A percentile compares a stretch with the other conserved stretches of the same genome.
Conservation (phyloP, 1,140 invertebrate genomes). For the Kradibia gibbosae region DNA sequence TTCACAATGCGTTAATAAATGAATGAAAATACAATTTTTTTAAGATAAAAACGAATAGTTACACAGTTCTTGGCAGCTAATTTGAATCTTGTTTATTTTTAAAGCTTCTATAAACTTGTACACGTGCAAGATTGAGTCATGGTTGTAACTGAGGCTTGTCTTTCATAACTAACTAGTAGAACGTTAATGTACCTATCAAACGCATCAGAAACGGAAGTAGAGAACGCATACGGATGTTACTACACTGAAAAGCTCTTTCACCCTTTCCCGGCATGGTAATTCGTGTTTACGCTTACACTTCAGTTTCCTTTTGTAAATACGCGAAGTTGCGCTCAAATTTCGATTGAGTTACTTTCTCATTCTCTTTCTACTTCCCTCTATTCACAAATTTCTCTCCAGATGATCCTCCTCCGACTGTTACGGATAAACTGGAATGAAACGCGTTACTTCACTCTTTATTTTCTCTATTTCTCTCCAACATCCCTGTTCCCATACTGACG, state of each 20-base stretch:
- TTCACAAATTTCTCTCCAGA: background rate
- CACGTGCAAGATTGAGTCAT: conserved; percentile 1
- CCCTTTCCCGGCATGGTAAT: conserved; percentile 49
- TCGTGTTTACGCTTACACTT: conserved; percentile 54
- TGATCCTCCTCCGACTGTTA: conserved; percentile 24
- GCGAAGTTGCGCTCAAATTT: conserved; percentile 29
- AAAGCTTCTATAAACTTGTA: background rate
- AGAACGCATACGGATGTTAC: background rate
- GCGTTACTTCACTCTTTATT: background rate
- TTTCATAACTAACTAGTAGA: background rate
- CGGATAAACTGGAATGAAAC: conserved; percentile 21
- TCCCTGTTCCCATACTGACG: background rate
- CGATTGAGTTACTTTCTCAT: conserved; percentile 1
- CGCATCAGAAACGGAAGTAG: conserved; percentile 13
- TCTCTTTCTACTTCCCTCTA: conserved; percentile 15
- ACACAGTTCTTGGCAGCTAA: background rate
- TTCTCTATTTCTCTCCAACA: background rate
- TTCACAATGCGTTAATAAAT: no score
- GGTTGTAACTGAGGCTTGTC: background rate
- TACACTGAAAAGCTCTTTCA: conserved; percentile 8
- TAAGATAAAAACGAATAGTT: background rate
- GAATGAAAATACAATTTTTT: no score
- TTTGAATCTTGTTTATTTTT: background rate
- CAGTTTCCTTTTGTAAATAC: conserved; percentile 62
- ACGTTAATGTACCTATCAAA: conserved; percentile 11